Evolutionary conservation across 2,113 vertebrate genomes (phyloP).

Genomic region (Tragelaphus buxtoni): DNA sequence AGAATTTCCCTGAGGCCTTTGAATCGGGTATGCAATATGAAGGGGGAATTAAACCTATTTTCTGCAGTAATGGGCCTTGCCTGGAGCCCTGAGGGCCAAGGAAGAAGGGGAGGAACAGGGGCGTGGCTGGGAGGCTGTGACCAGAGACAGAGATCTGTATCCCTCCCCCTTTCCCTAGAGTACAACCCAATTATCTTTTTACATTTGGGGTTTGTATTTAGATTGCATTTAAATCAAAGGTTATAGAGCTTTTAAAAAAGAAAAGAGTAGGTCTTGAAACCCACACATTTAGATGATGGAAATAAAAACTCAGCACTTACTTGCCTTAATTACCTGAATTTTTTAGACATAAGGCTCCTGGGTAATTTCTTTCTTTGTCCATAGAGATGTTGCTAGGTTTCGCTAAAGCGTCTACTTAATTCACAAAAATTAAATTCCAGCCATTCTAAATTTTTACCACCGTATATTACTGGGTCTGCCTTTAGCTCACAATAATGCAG

Average conservation of each 20-base stretch:
- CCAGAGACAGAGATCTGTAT: background rate
- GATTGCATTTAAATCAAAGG: conserved; percentile 45
- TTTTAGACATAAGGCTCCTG: background rate
- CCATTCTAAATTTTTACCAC: conserved; percentile 14
- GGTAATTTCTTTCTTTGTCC: conserved; percentile 29
- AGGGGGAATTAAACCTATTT: conserved; percentile 40
- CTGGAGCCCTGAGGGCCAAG: background rate
- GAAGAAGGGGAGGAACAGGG: background rate
- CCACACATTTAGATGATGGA: background rate
- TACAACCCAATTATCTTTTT: conserved; percentile 31
- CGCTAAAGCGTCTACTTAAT: background rate
- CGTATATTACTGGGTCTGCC: conserved; percentile 9
- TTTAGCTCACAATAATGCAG: conserved; percentile 33
- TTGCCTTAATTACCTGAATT: conserved; percentile 43
- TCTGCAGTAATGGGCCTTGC: conserved; percentile 28
- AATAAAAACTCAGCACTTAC: conserved; percentile 27
- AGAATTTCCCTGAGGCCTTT: conserved; percentile 18
- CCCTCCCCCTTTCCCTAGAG: background rate
- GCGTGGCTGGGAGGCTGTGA: background rate
- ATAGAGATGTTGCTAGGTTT: conserved; percentile 14
- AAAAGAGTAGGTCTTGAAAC: background rate
- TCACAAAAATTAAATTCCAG: conserved; percentile 50
- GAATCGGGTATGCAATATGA: background rate
- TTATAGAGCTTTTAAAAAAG: background rate
- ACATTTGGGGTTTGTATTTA: conserved; percentile 18